Percentiles rank a stretch among this genome's conserved stretches.
Evolutionary conservation across 2,888 invertebrate genomes (phyloP).

Genomic region (Drosophila infuscata): DNA sequence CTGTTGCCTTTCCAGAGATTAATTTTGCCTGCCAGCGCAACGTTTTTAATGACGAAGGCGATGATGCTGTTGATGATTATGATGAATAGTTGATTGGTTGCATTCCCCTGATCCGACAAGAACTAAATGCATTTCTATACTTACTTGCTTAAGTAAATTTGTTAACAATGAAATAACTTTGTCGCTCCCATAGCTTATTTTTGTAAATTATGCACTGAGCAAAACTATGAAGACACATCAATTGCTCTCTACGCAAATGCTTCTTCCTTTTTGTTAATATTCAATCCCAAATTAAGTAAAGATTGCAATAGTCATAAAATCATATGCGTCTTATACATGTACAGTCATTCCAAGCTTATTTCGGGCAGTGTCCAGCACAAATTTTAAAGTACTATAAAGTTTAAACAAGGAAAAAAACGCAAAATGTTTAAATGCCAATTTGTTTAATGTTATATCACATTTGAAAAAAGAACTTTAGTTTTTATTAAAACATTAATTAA

Average conservation of each 20-base stretch:
- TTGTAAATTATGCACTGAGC: no score
- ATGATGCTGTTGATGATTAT: conserved; percentile 10
- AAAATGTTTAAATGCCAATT: no score
- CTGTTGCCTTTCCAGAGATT: conserved; percentile 47
- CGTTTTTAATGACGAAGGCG: conserved; percentile 19
- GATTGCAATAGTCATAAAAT: neutral
- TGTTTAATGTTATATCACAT: no score
- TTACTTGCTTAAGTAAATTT: neutral
- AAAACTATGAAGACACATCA: neutral
- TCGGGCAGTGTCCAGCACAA: no score
- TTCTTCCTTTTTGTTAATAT: neutral
- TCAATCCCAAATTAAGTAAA: neutral
- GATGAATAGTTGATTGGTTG: neutral
- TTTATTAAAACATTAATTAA: no score
- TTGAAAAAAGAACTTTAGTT: no score
- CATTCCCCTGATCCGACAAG: neutral
- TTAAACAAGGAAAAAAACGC: no score
- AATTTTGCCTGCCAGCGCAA: conserved; percentile 51
- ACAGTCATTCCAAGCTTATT: no score
- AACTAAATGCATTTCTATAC: conserved; percentile 7
- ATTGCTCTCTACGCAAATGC: neutral
- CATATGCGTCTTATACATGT: neutral
- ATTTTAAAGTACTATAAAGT: no score
- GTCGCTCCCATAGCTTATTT: neutral
- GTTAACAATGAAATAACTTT: neutral